Base-by-base conservation (phyloP, 2,888 invertebrate species). In the Phyllotreta striolata region DNA sequence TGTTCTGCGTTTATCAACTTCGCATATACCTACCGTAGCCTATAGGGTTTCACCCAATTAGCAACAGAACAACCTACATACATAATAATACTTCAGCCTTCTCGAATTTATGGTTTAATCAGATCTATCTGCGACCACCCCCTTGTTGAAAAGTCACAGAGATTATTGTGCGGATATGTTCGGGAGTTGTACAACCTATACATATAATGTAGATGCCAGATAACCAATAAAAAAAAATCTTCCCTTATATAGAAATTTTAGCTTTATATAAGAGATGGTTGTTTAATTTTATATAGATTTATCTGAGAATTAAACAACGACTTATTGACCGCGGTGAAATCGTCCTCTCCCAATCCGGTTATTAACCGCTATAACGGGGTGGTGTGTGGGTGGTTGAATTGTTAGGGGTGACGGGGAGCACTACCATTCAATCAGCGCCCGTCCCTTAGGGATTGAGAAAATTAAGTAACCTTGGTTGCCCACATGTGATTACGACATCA, bases 391-490 rank as follows among this genome's bases (percentile, higher is more conserved):
- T 51, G 24, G 56, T 10, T 38, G 56, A 39, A 47, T 56, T 40
- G 55, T 55, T 51, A 46, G 56, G 63, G 44, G 39, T 52, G 62
- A 65, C 62, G 64, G 63, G 62, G 66, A 57, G 58, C 51, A 56
- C 67, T 62, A 63, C 78, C 78, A 77, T 79, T 79, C 78, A 79
- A 79, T 79, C 78, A 79, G 76, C 74, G 74, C 66, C 72, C 71
- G 73, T 77, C 78, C 79, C 78, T 68, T 62, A 74, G 78, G 78
- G 77, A 74, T 73, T 68, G 73, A 71, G 73, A 75, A 76, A 78
- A 79, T 79, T 78, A 78, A 77, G 77, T 78, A 78, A 79, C 78
- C 78, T 78, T 75, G 75, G 75, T 76, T 75, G 76, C 75, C 76
- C 76, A 74, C 74, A 74, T 74, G 75, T 77, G 77, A 78, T 78